Conservation (phyloP, 2,888 invertebrate genomes). For the Campaea margaritaria region DNA sequence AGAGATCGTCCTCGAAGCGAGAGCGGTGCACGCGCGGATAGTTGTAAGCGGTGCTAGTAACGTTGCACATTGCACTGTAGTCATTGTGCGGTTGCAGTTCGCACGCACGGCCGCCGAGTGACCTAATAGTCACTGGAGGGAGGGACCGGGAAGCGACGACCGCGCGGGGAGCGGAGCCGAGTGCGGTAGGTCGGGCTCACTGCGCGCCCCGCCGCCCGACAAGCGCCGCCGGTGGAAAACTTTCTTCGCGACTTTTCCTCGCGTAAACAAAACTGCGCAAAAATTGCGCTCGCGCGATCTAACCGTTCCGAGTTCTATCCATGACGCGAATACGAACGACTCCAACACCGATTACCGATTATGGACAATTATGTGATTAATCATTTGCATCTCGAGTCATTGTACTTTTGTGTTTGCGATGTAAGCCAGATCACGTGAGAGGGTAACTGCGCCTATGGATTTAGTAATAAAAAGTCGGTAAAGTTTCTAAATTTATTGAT, state of each 20-base stretch:
- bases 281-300: constrained; percentile 61
- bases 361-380: constrained; percentile 57
- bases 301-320: constrained; percentile 23
- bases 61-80: constrained; percentile 67
- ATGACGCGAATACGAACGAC: constrained; percentile 29
- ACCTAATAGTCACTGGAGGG: constrained; percentile 85
- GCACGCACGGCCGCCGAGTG: constrained; percentile 83
- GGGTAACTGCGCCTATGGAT: constrained; percentile 81
- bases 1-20: constrained; percentile 86
- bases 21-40: constrained; percentile 79
- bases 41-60: constrained; percentile 18
- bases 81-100: constrained; percentile 83
- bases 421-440: constrained; percentile 68
- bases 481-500: constrained; percentile 65
- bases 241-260: constrained; percentile 83
- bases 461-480: constrained; percentile 84
- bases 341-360: constrained; percentile 41
- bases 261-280: constrained; percentile 76
- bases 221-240: constrained; percentile 78
- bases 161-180: constrained; percentile 70
- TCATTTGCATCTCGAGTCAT: constrained; percentile 48
- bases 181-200: constrained; percentile 85
- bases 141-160: constrained; percentile 79
- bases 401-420: constrained; percentile 68
- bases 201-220: constrained; percentile 76